Conservation (phyloP, 2,797 vertebrate genomes). For the Clarias platycephalus region DNA sequence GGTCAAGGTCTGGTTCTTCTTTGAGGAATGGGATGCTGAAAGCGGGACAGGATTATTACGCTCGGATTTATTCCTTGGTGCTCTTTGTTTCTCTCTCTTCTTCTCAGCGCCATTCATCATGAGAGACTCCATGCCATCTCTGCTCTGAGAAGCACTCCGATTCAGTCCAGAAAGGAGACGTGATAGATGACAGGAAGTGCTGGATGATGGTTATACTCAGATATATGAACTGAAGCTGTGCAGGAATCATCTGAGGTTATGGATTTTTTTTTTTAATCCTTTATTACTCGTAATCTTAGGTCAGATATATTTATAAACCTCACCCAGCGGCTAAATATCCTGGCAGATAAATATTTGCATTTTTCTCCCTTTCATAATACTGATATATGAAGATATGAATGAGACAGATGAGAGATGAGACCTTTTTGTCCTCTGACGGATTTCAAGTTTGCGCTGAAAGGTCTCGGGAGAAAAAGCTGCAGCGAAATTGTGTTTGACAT, state of each 20-base stretch:
- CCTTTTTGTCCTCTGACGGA: slow-evolving; percentile 46
- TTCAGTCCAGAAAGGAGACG: slow-evolving; percentile 30
- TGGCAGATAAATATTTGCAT: background rate
- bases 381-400: background rate
- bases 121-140: slow-evolving; percentile 2
- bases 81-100: background rate
- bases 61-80: background rate
- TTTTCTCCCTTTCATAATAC: background rate
- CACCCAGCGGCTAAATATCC: background rate
- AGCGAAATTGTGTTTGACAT: slow-evolving; percentile 65
- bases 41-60: slow-evolving; percentile 7
- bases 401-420: background rate
- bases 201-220: background rate
- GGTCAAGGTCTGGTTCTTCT: slow-evolving; percentile 18
- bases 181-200: slow-evolving; percentile 51
- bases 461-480: slow-evolving; percentile 54
- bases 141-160: background rate
- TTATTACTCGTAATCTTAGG: background rate
- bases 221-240: background rate
- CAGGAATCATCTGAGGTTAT: background rate
- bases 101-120: slow-evolving; percentile 18
- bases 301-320: slow-evolving; percentile 5
- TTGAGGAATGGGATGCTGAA: slow-evolving; percentile 9
- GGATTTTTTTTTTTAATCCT: background rate
- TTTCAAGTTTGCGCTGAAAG: slow-evolving; percentile 55